Base-by-base conservation (phyloP, 2,888 invertebrate genomes). In the Lasiommata megera region DNA sequence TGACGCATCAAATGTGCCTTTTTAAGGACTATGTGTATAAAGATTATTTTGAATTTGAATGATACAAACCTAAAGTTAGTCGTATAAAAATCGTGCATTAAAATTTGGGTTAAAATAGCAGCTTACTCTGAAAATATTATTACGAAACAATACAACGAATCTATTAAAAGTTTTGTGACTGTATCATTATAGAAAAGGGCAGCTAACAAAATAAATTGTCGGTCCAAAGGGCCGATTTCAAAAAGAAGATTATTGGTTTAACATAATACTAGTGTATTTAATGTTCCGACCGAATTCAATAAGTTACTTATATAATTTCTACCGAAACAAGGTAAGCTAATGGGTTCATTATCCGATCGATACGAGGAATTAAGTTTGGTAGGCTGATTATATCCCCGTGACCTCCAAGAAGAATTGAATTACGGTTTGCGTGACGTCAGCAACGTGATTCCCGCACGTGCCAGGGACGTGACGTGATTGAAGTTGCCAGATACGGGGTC, bases 401-500 rank as follows among this genome's bases (percentile, higher is more conserved):
- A 43, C 55, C 62, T 38, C 23, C 31, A 55, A 44, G 47, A 29
- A 40, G 46, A 52, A 55, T 56, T 53, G 46, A 61, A 56, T 58
- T 52, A 58, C 58, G 37, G 41, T n/a, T 52, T 41, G 40, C 55
- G 58, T 71, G 72, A 71, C 67, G 63, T 62, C 64, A 65, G 65
- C 54, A 68, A 73, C 82, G 77, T 78, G 82, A 80, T 75, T 67
- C 70, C 65, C 72, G 78, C 84, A 82, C 84, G 84, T 79, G 83
- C 76, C 63, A 53, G 57, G 66, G 67, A 84, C 86, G 84, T 87
- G 85, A 84, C 74, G 67, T 69, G 68, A 70, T 73, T 73, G 28
- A 11, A 38, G 38, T 37, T 38, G 50, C 37, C 36, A 50, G 50
- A 38, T 48, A 48, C 23, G 38, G 37, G 37, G 37, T 50, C 38